Base-by-base conservation (phyloP, 2,113 vertebrate genomes). In the Carassius auratus region DNA sequence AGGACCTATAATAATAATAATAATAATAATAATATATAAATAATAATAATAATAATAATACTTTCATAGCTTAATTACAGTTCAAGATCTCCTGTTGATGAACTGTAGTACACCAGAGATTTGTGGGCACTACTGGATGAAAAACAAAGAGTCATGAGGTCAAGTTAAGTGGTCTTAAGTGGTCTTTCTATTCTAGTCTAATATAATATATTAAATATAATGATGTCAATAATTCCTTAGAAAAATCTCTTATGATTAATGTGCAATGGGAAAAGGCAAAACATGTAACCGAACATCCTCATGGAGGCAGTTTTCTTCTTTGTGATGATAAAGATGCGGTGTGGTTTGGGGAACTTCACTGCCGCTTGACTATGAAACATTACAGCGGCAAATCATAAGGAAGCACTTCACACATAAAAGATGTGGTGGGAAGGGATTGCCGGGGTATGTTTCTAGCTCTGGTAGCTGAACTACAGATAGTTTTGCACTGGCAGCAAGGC, bases 401-500 rank as follows among this genome's bases (percentile, higher is more conserved):
- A 88, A 85, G 79, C 79, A 85, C 83, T 77, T 79, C 15, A 59
- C 61, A 19, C 76, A 15, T 59, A 2, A 79, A 3, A 36, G 33
- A 59, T 9, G 33, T 3, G 3, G 55, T 59, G 30, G n/a, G 9
- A 57, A 36, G 79, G 62, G 50, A 55, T 71, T n/a, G n/a, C 62
- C 74, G 33, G 26, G 23, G 21, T 17, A 23, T 21, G 19, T 45
- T 62, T 42, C 30, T 15, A 68, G 76, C 68, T 80, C 82, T 68
- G 78, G 17, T 10, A 55, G 52, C 52, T 55, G 52, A 55, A 14
- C 14, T 55, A 55, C 1, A 15, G 66, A 64, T 26, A 82, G 55
- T 71, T 85, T 88, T 50, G 36, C 81, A 84, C 76, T 68, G 66
- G 50, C 36, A 74, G 81, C 85, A 84, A 88, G 87, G 87, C 87